Evolutionary conservation across 2,888 invertebrate species (phyloP).

Genomic region (Drosophila robusta): DNA sequence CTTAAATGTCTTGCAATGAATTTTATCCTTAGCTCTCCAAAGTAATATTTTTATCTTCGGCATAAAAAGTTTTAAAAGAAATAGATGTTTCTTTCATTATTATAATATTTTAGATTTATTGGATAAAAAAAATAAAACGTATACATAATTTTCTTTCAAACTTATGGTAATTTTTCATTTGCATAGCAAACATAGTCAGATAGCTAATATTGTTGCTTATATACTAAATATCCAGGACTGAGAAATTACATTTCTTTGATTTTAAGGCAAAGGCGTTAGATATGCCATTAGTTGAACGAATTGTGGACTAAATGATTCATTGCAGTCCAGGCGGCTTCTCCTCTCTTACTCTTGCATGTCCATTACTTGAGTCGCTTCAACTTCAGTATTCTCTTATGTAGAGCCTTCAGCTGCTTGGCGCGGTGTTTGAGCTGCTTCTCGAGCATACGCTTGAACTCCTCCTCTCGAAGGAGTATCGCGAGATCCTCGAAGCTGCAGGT

Average conservation of each 20-base stretch:
- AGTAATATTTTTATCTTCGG: too few relatives aligned
- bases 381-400: constrained; percentile 18
- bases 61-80: too few relatives aligned
- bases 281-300: constrained; percentile 20
- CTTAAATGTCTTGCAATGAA: too few relatives aligned
- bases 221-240: background rate
- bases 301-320: background rate
- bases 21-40: too few relatives aligned
- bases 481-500: constrained; percentile 63
- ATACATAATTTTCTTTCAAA: too few relatives aligned
- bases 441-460: constrained; percentile 44
- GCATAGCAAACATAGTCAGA: too few relatives aligned
- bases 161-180: too few relatives aligned
- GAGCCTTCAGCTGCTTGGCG: constrained; percentile 47
- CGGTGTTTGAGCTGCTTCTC: constrained; percentile 55
- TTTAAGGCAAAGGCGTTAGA: constrained; percentile 34
- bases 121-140: too few relatives aligned
- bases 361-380: constrained; percentile 34
- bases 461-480: constrained; percentile 49
- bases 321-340: background rate
- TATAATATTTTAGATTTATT: too few relatives aligned
- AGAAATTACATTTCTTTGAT: constrained; percentile 59
- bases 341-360: background rate
- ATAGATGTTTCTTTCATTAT: too few relatives aligned
- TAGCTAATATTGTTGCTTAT: too few relatives aligned